A percentile compares a stretch with the other conserved stretches of the same genome.
These are phyloP conservation scores for Todiramphus saurophagus DNA, from an alignment of 2,113 vertebrate genomes.

Conservation along the genomic window DNA sequence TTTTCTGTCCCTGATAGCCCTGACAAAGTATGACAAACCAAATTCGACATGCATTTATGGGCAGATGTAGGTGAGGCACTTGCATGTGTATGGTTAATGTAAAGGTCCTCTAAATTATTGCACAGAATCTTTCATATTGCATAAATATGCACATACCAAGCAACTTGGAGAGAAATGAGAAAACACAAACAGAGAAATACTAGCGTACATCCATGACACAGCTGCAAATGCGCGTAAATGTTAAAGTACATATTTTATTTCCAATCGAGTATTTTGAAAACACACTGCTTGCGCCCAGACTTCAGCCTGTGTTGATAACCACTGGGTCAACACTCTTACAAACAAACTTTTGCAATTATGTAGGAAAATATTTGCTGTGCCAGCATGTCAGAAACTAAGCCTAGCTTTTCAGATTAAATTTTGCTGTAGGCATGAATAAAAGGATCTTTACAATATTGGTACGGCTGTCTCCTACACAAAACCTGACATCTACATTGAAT, in stretches of 20 bases:
- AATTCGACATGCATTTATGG: not conserved
- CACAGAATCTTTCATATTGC: not conserved
- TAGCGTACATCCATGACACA: not conserved
- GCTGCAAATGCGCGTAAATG: not conserved
- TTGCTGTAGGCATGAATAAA: not conserved
- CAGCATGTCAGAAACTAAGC: slow-evolving; percentile 7
- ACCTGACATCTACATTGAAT: not conserved
- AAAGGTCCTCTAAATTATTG: not conserved
- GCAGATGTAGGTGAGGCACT: not conserved
- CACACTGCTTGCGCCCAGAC: not conserved
- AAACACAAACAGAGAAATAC: not conserved
- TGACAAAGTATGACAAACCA: not conserved
- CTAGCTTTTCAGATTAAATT: not conserved
- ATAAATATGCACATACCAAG: not conserved
- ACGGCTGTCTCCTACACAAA: slow-evolving; percentile 4
- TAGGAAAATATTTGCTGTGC: not conserved
- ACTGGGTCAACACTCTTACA: not conserved
- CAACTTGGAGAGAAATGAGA: not conserved
- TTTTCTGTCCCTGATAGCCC: not conserved
- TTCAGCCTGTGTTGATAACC: not conserved
- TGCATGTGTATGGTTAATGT: no score
- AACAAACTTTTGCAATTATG: not conserved
- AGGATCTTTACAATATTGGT: not conserved
- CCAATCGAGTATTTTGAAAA: not conserved
- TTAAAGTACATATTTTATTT: not conserved